These are phyloP conservation scores for Pelosia muscerda DNA, from an alignment of 2,888 invertebrate genomes.

Conservation along the genomic window DNA sequence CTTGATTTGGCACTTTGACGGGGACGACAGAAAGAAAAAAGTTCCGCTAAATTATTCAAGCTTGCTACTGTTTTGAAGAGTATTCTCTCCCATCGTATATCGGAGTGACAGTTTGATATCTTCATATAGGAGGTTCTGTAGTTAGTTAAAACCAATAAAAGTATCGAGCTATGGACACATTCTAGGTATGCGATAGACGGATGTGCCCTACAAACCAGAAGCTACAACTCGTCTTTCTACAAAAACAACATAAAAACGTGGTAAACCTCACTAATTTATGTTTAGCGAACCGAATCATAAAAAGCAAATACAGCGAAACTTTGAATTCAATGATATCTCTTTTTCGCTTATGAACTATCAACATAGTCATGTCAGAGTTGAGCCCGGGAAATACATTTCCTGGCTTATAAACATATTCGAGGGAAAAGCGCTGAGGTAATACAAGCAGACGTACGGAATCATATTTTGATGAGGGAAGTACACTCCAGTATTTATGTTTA, in stretches of 20 bases:
- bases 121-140: too few species aligned
- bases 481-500: slow-evolving; percentile 52
- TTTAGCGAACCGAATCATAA: slow-evolving; percentile 28
- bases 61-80: too few species aligned
- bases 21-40: too few species aligned
- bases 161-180: too few species aligned
- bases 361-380: slow-evolving; percentile 56
- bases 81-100: too few species aligned
- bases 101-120: too few species aligned
- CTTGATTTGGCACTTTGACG: too few species aligned
- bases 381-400: slow-evolving; percentile 66
- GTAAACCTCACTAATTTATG: slow-evolving; percentile 27
- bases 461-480: slow-evolving; percentile 60
- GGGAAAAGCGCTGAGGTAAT: slow-evolving; percentile 65
- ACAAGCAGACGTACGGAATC: slow-evolving; percentile 59
- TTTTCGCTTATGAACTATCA: slow-evolving; percentile 59
- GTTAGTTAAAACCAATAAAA: too few species aligned
- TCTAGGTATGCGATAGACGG: too few species aligned
- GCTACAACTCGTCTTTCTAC: slow-evolving; percentile 10
- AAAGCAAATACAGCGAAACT: slow-evolving; percentile 36
- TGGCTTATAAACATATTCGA: slow-evolving; percentile 67
- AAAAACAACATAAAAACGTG: slow-evolving; percentile 21
- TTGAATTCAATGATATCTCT: slow-evolving; percentile 42
- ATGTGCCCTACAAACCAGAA: too few species aligned
- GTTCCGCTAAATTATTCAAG: too few species aligned